Evolutionary conservation across 64 coral and sea anemone species (phyloP).

Genomic region (Actinia equina): DNA sequence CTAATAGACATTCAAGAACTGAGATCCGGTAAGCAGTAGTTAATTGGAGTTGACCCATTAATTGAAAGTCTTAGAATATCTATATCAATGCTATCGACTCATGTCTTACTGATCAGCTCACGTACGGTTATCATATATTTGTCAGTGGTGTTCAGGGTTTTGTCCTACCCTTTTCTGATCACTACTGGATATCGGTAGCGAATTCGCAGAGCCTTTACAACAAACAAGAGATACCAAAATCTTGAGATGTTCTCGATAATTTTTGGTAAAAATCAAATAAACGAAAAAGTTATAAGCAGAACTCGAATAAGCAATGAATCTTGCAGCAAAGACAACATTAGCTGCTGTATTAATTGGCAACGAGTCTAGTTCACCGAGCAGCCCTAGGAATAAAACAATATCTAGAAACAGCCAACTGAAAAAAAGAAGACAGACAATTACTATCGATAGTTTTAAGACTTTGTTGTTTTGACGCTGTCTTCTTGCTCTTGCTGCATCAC

Average conservation of each 20-base stretch:
- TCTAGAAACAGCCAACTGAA: neutral
- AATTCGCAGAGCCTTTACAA: neutral
- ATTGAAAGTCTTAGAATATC: too few species aligned
- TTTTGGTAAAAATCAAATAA: neutral
- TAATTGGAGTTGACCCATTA: too few species aligned
- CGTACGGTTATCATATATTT: too few species aligned
- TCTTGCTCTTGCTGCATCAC: neutral
- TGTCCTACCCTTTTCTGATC: too few species aligned
- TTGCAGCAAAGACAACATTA: neutral
- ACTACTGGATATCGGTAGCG: too few species aligned
- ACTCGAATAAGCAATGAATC: neutral
- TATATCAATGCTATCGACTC: neutral
- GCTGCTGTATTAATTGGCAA: neutral
- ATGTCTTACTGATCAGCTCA: too few species aligned
- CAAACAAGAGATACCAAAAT: neutral
- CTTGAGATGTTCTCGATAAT: neutral
- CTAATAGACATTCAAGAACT: too few species aligned
- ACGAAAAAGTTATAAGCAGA: neutral
- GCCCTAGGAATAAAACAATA: neutral
- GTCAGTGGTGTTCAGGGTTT: too few species aligned
- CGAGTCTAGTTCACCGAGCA: neutral
- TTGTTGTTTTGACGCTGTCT: conserved; percentile 32
- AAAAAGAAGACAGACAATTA: conserved; percentile 4
- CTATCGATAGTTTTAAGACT: conserved; percentile 28
- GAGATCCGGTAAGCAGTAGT: too few species aligned